Evolutionary conservation across 2,888 invertebrate species (phyloP).

Genomic region (Chymomyza fuscimana): DNA sequence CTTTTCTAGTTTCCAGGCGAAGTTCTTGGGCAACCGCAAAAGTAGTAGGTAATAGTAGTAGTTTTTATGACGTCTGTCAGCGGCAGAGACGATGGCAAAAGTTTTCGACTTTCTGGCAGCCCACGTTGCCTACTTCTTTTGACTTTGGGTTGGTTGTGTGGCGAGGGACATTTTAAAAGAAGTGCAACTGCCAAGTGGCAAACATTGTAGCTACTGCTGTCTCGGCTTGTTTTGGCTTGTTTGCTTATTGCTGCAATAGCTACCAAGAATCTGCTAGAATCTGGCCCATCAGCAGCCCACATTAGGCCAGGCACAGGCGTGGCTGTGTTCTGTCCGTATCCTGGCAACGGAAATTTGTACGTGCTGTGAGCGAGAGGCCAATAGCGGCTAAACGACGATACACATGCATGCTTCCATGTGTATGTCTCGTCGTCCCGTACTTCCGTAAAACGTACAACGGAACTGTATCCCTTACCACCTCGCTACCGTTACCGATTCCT

Average conservation of each 20-base stretch:
- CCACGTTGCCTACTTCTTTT: not conserved
- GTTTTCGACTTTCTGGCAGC: conserved; percentile 16
- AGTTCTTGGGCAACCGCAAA: not conserved
- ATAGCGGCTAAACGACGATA: conserved; percentile 11
- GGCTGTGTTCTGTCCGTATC: conserved; percentile 18
- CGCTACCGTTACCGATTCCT: not conserved
- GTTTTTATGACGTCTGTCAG: conserved; percentile 52
- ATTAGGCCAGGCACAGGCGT: conserved; percentile 36
- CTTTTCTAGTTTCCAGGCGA: conserved; percentile 13
- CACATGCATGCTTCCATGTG: conserved; percentile 21
- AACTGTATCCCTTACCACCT: not conserved
- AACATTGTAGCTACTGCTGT: conserved; percentile 39
- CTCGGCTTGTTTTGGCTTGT: conserved; percentile 7
- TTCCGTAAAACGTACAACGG: conserved; percentile 1
- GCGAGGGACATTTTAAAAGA: conserved; percentile 27
- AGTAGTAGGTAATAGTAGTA: not conserved
- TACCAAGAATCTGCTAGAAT: not conserved
- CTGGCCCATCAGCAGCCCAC: not conserved
- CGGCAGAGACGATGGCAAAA: conserved; percentile 37
- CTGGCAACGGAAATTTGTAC: conserved; percentile 33
- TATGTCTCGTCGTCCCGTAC: conserved; percentile 3
- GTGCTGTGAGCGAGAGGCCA: conserved; percentile 29
- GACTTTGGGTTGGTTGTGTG: not conserved
- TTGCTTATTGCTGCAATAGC: conserved; percentile 16
- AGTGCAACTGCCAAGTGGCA: conserved; percentile 59